These are phyloP conservation scores for Aleadryas rufinucha DNA, from an alignment of 2,113 vertebrate species.

Conservation along the genomic window DNA sequence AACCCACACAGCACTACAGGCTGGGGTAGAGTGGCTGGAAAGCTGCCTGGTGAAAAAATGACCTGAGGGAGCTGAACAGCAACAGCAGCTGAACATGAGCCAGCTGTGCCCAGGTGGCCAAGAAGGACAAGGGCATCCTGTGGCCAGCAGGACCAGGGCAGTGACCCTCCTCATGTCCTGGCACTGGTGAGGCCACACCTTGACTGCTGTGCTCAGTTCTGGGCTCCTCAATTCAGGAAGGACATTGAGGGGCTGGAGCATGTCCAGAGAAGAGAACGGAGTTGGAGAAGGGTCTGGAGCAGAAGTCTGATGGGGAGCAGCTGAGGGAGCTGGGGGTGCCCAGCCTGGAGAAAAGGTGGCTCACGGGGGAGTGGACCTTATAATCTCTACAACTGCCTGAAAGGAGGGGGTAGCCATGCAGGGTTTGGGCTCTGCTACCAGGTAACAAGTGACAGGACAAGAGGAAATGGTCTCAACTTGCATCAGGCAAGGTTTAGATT, in stretches of 20 bases:
- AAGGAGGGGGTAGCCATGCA: not conserved
- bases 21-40: not conserved
- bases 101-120: not conserved
- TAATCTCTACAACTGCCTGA: not conserved
- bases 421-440: accelerated
- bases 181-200: not conserved
- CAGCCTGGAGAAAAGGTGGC: not conserved
- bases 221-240: accelerated
- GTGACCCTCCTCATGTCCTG: accelerated
- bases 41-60: not conserved
- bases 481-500: accelerated
- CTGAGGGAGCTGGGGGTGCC: not conserved
- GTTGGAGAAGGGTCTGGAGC: not conserved
- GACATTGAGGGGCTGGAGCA: accelerated
- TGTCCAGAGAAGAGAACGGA: accelerated
- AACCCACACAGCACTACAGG: not conserved
- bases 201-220: accelerated
- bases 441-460: not conserved
- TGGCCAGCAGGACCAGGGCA: not conserved
- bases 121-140: not conserved
- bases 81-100: not conserved
- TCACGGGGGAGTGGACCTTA: accelerated
- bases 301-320: not conserved
- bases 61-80: not conserved
- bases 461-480: not conserved